A percentile compares a stretch with the other conserved stretches of the same genome.
Evolutionary conservation across 2,797 vertebrate genomes (phyloP).

Genomic region (Caiman crocodilus): DNA sequence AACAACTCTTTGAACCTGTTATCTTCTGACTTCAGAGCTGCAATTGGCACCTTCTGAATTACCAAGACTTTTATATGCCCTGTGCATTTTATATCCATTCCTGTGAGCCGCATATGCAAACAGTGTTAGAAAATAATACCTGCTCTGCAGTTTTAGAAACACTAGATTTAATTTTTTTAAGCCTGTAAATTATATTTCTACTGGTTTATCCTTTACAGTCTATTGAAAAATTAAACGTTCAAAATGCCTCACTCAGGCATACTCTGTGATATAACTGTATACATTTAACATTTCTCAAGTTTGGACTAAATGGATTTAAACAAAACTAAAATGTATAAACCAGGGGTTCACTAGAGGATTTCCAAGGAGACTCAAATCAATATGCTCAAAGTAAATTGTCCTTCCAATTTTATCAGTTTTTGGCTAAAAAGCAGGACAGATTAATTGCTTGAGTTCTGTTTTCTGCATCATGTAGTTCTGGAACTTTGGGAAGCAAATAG

Average conservation of each 20-base stretch:
- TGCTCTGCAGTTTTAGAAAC: not conserved
- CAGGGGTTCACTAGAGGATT: not conserved
- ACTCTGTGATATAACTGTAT: not conserved
- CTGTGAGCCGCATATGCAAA: not conserved
- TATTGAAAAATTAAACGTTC: not conserved
- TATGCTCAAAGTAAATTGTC: not conserved
- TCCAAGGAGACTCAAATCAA: not conserved
- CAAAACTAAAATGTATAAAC: slow-evolving; percentile 22
- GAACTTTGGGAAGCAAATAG: not conserved
- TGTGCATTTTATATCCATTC: not conserved
- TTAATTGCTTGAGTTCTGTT: not conserved
- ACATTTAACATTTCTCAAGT: slow-evolving; percentile 25
- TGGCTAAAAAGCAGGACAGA: slow-evolving; percentile 30
- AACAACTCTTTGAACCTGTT: not conserved
- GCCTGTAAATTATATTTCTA: not conserved
- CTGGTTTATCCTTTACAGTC: not conserved
- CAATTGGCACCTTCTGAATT: not conserved
- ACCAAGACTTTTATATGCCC: not conserved
- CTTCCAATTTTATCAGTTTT: not conserved
- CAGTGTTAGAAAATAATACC: slow-evolving; percentile 1
- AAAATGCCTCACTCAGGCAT: not conserved
- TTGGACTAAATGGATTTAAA: not conserved
- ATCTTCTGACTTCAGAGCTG: not conserved
- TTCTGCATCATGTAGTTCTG: slow-evolving; percentile 8
- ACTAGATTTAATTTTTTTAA: slow-evolving; percentile 22